Evolutionary conservation across 2,888 invertebrate genomes (phyloP), one percentile per base, ranked within the genome.

Genomic region (Beris chalybata): DNA sequence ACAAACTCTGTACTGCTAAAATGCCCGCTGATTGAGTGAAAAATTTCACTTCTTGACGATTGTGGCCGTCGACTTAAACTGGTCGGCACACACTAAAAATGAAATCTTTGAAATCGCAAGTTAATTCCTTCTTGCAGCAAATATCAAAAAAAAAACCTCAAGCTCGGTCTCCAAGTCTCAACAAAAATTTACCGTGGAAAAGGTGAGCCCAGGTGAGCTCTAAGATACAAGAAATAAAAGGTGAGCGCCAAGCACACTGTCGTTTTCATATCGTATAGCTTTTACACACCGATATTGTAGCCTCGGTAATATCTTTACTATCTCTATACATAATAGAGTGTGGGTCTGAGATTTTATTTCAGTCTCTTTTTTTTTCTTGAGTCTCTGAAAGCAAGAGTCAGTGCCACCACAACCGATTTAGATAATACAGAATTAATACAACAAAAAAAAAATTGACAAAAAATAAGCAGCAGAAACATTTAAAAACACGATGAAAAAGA

Each of bases 11-110:
- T 45, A n/a, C n/a, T 45, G 45, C 45, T 45, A 15, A n/a, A 48
- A 48, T 48, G n/a, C 22, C 15, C 29, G 12, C 29, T 12, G 53
- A 53, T 13, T 38, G 5, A 63, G 66, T 67, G 66, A 67, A 67
- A 63, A 67, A 55, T 64, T 65, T 59, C 55, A 66, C 66, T 55
- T 57, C 61, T 61, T 48, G 57, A 57, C 47, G 52, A 57, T 56
- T 77, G 80, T 80, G 81, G 79, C 80, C 81, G 79, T 80, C 78
- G 79, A 76, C 78, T 76, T 76, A 79, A 79, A 79, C 80, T 78
- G 78, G 78, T 80, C 81, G 80, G 79, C 79, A 75, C 80, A 80
- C 80, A 80, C 80, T 80, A 74, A 80, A 80, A 76, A 77, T 74
- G 76, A 76, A 75, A 74, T 74, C 75, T 74, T 76, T 74, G 70